A percentile compares a stretch with the other conserved stretches of the same genome.
Evolutionary conservation across 2,113 vertebrate genomes (phyloP).

Genomic region (Aramus guarauna): DNA sequence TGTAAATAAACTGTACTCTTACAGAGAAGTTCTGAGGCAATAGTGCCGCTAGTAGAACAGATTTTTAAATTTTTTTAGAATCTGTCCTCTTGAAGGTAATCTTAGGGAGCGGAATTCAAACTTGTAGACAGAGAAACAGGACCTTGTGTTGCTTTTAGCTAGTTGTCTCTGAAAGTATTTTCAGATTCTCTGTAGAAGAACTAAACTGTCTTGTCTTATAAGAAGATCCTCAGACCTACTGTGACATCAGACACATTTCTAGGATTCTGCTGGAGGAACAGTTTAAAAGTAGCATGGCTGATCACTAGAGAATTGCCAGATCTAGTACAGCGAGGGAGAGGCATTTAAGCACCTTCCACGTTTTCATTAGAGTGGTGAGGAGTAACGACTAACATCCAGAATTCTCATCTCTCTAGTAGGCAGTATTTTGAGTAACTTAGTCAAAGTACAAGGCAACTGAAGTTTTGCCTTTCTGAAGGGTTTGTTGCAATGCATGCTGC

Average conservation of each 20-base stretch:
- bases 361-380: background rate
- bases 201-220: background rate
- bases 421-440: background rate
- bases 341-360: background rate
- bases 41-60: background rate
- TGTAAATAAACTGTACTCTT: background rate
- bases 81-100: background rate
- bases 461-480: background rate
- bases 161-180: background rate
- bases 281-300: background rate
- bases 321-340: background rate
- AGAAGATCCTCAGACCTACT: background rate
- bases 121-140: background rate
- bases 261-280: background rate
- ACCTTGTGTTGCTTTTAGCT: background rate
- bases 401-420: background rate
- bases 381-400: background rate
- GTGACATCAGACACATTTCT: background rate
- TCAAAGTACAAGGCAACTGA: background rate
- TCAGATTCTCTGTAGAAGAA: background rate
- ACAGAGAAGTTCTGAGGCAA: background rate
- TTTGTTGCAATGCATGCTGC: background rate
- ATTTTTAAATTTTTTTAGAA: background rate
- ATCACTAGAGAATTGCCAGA: background rate
- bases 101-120: background rate